Evolutionary conservation across 2,113 vertebrate species (phyloP).

Genomic region (Sceloporus undulatus): DNA sequence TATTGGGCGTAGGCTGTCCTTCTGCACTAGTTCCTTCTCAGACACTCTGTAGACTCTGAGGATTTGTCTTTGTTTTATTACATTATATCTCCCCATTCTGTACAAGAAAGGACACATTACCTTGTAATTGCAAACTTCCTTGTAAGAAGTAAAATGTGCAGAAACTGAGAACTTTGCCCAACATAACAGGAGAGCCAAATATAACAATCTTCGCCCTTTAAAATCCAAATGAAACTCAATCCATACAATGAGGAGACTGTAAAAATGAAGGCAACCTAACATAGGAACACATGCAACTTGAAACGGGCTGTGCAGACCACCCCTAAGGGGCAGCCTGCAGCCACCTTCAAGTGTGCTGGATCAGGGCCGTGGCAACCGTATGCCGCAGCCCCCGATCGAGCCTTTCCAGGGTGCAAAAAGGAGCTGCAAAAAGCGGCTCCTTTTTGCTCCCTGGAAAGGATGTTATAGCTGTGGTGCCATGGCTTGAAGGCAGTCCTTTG

Average conservation of each 20-base stretch:
- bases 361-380: too few relatives aligned
- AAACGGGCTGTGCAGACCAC: background rate
- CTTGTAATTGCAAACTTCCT: constrained; percentile 12
- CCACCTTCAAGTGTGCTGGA: too few relatives aligned
- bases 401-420: too few relatives aligned
- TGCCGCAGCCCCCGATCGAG: too few relatives aligned
- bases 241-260: constrained; percentile 43
- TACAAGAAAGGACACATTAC: constrained; percentile 10
- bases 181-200: constrained; percentile 26
- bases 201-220: constrained; percentile 45
- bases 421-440: too few relatives aligned
- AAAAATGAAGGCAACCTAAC: constrained; percentile 50
- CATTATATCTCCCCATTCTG: constrained; percentile 18
- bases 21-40: constrained; percentile 6
- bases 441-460: too few relatives aligned
- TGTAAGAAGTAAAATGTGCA: constrained; percentile 35
- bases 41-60: constrained; percentile 9
- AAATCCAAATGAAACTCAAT: constrained; percentile 61
- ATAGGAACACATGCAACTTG: constrained; percentile 50
- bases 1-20: background rate
- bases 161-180: background rate
- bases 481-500: too few relatives aligned
- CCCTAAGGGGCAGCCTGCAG: too few relatives aligned
- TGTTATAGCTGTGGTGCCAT: too few relatives aligned
- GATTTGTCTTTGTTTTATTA: constrained; percentile 28